Evolutionary conservation across 2,113 vertebrate genomes (phyloP).

Genomic region (Carassius auratus): DNA sequence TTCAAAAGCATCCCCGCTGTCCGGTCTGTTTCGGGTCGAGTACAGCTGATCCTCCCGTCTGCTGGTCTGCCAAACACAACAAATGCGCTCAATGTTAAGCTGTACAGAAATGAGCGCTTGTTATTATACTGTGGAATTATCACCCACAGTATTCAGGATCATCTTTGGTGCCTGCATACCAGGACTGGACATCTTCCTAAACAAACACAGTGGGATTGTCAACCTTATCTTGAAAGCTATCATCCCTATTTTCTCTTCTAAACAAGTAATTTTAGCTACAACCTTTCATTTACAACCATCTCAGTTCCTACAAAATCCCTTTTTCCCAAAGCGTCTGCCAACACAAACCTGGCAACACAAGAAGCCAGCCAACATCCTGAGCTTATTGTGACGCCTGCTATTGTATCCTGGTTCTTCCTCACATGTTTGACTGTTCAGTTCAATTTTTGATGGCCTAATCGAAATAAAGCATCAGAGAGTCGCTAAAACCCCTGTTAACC

Average conservation of each 20-base stretch:
- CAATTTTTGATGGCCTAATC: neutral
- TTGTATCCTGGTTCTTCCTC: neutral
- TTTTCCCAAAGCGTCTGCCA: neutral
- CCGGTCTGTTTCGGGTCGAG: neutral
- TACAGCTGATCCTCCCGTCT: neutral
- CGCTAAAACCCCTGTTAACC: neutral
- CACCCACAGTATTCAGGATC: too few species aligned
- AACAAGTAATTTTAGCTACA: neutral
- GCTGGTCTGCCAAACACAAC: constrained; percentile 27
- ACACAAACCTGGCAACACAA: neutral
- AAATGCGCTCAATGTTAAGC: neutral
- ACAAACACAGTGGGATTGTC: neutral
- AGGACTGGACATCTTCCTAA: neutral
- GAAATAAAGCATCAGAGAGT: neutral
- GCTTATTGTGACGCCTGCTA: neutral
- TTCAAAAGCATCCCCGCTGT: neutral
- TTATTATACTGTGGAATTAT: neutral
- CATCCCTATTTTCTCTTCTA: neutral
- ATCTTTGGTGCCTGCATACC: neutral
- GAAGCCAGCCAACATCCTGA: neutral
- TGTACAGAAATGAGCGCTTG: neutral
- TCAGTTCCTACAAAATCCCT: neutral
- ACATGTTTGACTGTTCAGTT: neutral
- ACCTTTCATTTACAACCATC: neutral
- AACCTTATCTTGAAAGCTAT: neutral